Base-by-base conservation (phyloP, 2,113 vertebrate species). In the Cervus canadensis region DNA sequence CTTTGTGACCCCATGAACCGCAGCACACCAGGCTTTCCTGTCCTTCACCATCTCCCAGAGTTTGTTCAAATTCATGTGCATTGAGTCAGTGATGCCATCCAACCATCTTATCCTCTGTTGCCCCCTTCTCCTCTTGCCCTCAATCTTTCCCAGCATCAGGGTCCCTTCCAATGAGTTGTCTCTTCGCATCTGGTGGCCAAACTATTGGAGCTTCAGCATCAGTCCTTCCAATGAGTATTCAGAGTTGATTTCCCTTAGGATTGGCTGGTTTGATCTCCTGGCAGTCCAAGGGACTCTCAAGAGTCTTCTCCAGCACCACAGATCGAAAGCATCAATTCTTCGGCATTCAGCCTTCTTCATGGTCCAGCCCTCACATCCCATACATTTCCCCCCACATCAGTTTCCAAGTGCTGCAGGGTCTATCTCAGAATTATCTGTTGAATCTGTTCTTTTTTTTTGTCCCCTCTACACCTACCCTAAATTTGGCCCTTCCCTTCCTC, bases 321-420 rank as follows among this genome's bases (percentile, higher is more conserved):
- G n/a, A 23, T 71, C 0, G 4, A 71, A 71, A 23, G n/a, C 67
- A 23, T 71, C n/a, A 71, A 12, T 71, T 71, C 19, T 71, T 71
- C 0, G 2, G 67, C 0, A 0, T 36, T 71, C 67, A 40, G 67
- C 67, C 9, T 40, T 71, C 67, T 23, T 71, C n/a, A 71, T 23
- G 21, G 67, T 40, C 67, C 67, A 40, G n/a, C n/a, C 23, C 10
- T 71, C 67, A 23, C 19, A 71, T 71, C 36, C 59, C 71, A 43
- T 43, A 76, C 6, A 76, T 76, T 93, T 84, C 3, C 23, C 36
- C 15, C 14, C 40, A 59, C 7, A 23, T 59, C 59, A 62, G 0
- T 67, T 79, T 71, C 79, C 56, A 81, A 71, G 81, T 23, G 11
- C 33, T 40, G 13, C 28, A 83, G 6, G 14, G 83, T 40, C 54